Conservation (phyloP, 2,113 vertebrate genomes). For the Erythrocercus mccallii region DNA sequence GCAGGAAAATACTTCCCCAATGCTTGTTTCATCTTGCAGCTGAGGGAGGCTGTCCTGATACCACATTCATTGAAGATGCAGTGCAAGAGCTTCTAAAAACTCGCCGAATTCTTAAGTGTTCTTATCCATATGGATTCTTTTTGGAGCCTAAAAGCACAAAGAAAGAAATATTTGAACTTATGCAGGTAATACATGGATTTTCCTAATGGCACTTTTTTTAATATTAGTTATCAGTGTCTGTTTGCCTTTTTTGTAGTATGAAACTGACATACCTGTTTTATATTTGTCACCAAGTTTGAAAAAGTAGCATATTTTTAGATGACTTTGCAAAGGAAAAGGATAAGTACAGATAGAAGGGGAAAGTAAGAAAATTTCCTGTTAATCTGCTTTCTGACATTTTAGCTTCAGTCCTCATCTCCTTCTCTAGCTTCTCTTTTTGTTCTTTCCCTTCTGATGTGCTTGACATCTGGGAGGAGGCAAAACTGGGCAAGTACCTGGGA, state of each 20-base stretch:
- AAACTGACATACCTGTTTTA: background rate
- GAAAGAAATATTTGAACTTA: constrained; percentile 99
- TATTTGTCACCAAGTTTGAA: background rate
- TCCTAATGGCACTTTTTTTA: background rate
- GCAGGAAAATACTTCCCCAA: background rate
- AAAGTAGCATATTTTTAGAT: background rate
- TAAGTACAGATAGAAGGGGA: background rate
- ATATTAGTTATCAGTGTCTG: background rate
- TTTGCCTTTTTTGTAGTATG: background rate
- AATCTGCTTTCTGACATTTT: background rate
- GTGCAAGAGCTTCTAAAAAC: constrained; percentile 97
- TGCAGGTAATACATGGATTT: constrained; percentile 84
- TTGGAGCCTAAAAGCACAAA: constrained; percentile 99
- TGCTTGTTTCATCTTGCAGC: constrained; percentile 72
- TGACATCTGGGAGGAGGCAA: background rate
- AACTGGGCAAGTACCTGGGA: background rate
- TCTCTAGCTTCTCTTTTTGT: background rate
- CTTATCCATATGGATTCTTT: constrained; percentile 99
- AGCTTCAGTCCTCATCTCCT: background rate
- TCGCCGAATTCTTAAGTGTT: constrained; percentile 98
- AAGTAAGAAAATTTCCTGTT: background rate
- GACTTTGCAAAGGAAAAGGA: background rate
- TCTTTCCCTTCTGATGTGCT: background rate
- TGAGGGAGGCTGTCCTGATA: constrained; percentile 93
- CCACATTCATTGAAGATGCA: constrained; percentile 98